phyloP scores from a whole-genome alignment of 2,888 invertebrate genomes.

The Aspidapion aeneum region DNA sequence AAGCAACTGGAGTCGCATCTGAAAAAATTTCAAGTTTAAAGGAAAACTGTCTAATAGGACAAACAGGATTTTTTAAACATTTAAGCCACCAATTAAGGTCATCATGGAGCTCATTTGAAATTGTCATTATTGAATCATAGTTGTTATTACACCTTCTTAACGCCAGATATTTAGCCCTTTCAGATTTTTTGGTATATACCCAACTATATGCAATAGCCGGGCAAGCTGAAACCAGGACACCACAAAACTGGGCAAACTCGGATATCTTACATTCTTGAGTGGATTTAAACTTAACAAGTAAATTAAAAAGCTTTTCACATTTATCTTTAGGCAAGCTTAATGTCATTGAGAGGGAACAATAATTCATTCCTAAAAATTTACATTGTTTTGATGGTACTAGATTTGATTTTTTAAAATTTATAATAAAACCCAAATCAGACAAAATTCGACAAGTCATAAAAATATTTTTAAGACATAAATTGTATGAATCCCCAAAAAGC shows the following conservation, averaged over 20 bases:
- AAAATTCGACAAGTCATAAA: slow-evolving; percentile 6
- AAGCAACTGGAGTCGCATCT: slow-evolving; percentile 2
- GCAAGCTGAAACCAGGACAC: slow-evolving; percentile 19
- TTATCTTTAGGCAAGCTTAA: slow-evolving; percentile 17
- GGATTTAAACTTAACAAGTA: background rate
- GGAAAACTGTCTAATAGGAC: slow-evolving; percentile 5
- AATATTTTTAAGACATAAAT: slow-evolving; percentile 18
- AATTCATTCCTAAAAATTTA: slow-evolving; percentile 24
- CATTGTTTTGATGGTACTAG: slow-evolving; percentile 20
- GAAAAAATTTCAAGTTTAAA: slow-evolving; percentile 7
- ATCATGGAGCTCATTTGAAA: background rate
- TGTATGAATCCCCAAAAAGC: slow-evolving; percentile 19
- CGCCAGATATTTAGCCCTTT: slow-evolving; percentile 7
- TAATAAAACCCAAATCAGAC: slow-evolving; percentile 21
- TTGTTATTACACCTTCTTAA: background rate
- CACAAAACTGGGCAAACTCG: slow-evolving; percentile 20
- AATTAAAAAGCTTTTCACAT: slow-evolving; percentile 6
- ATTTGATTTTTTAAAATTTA: slow-evolving; percentile 20
- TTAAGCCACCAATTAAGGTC: background rate
- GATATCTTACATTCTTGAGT: background rate
- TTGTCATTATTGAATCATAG: background rate
- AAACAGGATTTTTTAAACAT: slow-evolving; percentile 3
- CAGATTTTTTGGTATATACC: slow-evolving; percentile 15
- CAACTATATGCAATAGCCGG: slow-evolving; percentile 23
- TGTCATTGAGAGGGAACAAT: slow-evolving; percentile 12